Conservation (phyloP, 2,888 invertebrate genomes). For the Drosophila robusta region DNA sequence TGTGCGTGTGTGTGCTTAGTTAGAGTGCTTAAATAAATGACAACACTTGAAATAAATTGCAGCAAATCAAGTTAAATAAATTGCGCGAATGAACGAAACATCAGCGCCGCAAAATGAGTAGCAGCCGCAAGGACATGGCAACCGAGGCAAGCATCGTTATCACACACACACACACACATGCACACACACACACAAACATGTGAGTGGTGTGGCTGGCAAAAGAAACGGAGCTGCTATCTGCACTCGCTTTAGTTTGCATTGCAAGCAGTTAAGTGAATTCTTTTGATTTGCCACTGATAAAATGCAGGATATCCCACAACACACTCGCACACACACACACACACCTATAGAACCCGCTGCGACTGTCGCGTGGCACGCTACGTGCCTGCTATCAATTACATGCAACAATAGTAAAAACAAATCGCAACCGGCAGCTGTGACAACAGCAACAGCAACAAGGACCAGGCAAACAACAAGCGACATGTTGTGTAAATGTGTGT, state of each 20-base stretch:
- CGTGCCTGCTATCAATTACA: conserved; percentile 53
- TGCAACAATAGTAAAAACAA: conserved; percentile 39
- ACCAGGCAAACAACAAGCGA: conserved; percentile 4
- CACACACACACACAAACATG: conserved; percentile 7
- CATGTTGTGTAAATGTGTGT: conserved; percentile 46
- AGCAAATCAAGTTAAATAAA: conserved; percentile 81
- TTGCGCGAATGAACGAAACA: conserved; percentile 72
- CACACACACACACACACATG: conserved; percentile 8
- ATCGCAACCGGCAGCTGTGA: conserved; percentile 28
- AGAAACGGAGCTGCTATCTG: conserved; percentile 18
- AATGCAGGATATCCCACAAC: conserved; percentile 12
- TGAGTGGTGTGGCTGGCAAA: conserved; percentile 6
- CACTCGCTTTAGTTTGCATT: conserved; percentile 29
- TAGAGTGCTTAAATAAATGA: conserved; percentile 78
- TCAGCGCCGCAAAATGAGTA: conserved; percentile 54
- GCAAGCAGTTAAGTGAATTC: conserved; percentile 45
- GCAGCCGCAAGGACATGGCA: conserved; percentile 39
- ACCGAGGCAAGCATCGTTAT: conserved; percentile 40
- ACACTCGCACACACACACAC: conserved; percentile 5
- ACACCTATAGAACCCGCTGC: conserved; percentile 20
- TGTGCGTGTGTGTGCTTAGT: conserved; percentile 26
- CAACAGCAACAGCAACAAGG: conserved; percentile 13
- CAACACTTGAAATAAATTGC: conserved; percentile 82
- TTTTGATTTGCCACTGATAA: conserved; percentile 57
- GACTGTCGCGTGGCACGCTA: conserved; percentile 30